phyloP scores from a whole-genome alignment of 2,888 invertebrate genomes.

The Lasioglossum vierecki region DNA sequence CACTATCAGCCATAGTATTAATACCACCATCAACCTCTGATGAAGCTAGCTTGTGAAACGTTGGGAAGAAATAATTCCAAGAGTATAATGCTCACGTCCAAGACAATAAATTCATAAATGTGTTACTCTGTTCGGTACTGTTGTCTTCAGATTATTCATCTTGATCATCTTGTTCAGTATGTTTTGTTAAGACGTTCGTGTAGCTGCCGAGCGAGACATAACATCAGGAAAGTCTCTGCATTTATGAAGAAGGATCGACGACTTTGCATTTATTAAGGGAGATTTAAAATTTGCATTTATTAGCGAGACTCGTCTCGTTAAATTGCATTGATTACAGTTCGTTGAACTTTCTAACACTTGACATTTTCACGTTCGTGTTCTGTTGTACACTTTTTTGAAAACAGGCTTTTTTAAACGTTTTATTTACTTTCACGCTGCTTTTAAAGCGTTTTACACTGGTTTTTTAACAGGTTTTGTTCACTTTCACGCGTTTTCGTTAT shows the following conservation, averaged over 20 bases:
- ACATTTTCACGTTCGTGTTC: background rate
- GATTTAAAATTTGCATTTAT: background rate
- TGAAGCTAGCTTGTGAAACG: background rate
- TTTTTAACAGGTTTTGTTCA: background rate
- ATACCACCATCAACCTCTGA: background rate
- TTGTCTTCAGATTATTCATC: background rate
- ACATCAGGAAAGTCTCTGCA: background rate
- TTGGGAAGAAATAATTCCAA: background rate
- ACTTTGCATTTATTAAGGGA: background rate
- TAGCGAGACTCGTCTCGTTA: background rate
- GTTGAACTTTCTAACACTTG: background rate
- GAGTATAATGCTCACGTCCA: background rate
- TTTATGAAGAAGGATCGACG: background rate
- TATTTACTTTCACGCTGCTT: background rate
- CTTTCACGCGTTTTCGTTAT: background rate
- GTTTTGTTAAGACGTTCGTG: background rate
- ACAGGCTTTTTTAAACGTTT: background rate
- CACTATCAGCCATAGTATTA: background rate
- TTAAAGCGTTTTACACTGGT: background rate
- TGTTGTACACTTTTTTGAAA: background rate
- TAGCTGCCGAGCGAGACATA: background rate
- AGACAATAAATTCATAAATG: background rate
- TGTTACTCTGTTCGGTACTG: background rate
- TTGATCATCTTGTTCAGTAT: no score
- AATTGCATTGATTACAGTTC: background rate